Conservation (phyloP, 1,140 invertebrate genomes). For the Papilio aristodemus region DNA sequence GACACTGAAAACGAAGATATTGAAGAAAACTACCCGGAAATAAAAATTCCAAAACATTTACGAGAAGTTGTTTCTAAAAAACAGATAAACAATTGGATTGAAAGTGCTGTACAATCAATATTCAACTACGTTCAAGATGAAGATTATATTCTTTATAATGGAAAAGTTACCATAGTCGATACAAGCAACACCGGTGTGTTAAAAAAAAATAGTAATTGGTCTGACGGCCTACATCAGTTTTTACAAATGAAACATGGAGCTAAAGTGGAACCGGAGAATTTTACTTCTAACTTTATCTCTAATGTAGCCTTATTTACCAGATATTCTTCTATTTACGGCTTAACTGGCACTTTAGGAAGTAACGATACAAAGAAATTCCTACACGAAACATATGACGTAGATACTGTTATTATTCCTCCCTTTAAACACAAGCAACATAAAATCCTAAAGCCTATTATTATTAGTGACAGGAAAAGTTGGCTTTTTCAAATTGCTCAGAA, state of each 20-base stretch:
- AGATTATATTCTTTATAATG: constrained; percentile 18
- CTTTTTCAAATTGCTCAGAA: constrained; percentile 11
- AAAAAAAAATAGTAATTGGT: constrained; percentile 13
- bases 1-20: neutral
- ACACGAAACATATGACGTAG: constrained; percentile 11
- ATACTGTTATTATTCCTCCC: constrained; percentile 9
- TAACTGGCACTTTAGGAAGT: constrained; percentile 17
- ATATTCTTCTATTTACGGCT: constrained; percentile 7
- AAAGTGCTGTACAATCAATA: constrained; percentile 13
- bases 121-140: constrained; percentile 21
- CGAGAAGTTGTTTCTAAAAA: neutral
- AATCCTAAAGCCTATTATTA: neutral
- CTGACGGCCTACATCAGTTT: constrained; percentile 22
- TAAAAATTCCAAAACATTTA: constrained; percentile 22
- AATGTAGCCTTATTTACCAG: constrained; percentile 14
- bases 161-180: constrained; percentile 11
- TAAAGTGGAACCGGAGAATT: constrained; percentile 6
- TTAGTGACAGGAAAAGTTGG: neutral
- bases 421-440: constrained; percentile 20
- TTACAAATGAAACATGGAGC: constrained; percentile 25
- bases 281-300: constrained; percentile 19
- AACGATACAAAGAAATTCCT: constrained; percentile 6
- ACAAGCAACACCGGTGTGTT: constrained; percentile 10
- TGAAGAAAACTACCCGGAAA: neutral
- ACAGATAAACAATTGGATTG: neutral